phyloP scores from a whole-genome alignment of 2,113 vertebrate genomes.

The Clarias gariepinus region DNA sequence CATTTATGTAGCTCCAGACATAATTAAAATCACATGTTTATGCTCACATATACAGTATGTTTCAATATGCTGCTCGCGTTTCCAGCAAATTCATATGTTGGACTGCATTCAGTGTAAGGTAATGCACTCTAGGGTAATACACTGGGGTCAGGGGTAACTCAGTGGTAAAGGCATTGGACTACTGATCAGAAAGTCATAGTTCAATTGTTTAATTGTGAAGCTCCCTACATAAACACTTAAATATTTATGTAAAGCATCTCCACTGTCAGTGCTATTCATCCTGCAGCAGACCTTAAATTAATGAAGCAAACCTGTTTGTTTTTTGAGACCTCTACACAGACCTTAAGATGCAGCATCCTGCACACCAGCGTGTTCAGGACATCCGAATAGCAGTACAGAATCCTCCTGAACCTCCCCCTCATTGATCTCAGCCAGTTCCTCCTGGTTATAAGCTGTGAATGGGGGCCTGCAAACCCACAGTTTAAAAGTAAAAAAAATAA shows the following conservation, averaged over 20 bases:
- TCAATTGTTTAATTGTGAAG: too few species aligned
- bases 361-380: slow-evolving; percentile 82
- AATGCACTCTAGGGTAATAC: too few species aligned
- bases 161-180: too few species aligned
- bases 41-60: too few species aligned
- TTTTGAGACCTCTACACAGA: slow-evolving; percentile 64
- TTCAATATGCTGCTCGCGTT: too few species aligned
- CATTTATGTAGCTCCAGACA: background rate
- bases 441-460: slow-evolving; percentile 90
- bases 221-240: background rate
- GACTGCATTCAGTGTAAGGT: too few species aligned
- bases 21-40: too few species aligned
- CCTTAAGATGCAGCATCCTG: slow-evolving; percentile 93
- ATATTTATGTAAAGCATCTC: background rate
- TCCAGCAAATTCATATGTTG: too few species aligned
- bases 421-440: slow-evolving; percentile 86
- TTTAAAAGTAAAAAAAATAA: background rate
- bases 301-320: too few species aligned
- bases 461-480: slow-evolving; percentile 79
- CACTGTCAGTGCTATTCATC: background rate
- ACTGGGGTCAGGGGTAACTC: too few species aligned
- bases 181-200: too few species aligned
- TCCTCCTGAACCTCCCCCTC: slow-evolving; percentile 90
- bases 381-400: slow-evolving; percentile 89
- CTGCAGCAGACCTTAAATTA: background rate